Base-by-base conservation (phyloP, 1,140 invertebrate genomes). In the Atta colombica region DNA sequence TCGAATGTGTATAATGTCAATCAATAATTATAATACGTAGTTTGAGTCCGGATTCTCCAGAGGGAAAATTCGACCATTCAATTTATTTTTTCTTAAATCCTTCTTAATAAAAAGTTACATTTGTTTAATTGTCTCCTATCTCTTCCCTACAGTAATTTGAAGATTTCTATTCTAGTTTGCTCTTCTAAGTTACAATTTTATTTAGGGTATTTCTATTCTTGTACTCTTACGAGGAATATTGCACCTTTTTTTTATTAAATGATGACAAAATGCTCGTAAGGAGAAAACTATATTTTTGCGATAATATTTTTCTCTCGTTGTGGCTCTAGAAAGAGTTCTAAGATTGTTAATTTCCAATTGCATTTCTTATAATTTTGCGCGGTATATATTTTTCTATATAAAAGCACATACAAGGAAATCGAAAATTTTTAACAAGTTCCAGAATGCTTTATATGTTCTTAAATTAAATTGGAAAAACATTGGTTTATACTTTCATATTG, bases 381-480 rank as follows among this genome's bases (percentile, higher is more conserved):
- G 1, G 28, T 77, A 10, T 14, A 45, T 45, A 45, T 16, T 7
- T 65, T 66, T 0, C n/a, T 31, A 60, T 28, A 45, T 25, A 12
- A 45, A 77, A 60, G 53, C 21, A 10, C 12, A 25, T 25, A 45
- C 5, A 18, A 53, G 28, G 0, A 49, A 63, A 8, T 16, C 5
- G 55, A 3, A 49, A 49, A 39, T 49, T n/a, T 21, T 55, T 25
- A n/a, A 28, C 21, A 49, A 21, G 14, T n/a, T 78, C 25, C 25
- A 7, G 2, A 10, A 68, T 39, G 7, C 68, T 55, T 1, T 61
- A 12, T 18, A 18, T 18, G 18, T 7, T 66, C 14, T 49, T 63
- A 77, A 81, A 69, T 45, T 69, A 81, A 81, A 81, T 81, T 21
- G 49, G 49, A 2, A 8, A 81, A 71, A 81, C n/a, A 71, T 31